phyloP scores from a whole-genome alignment of 1,140 invertebrate species.

The Coelopa frigida region DNA sequence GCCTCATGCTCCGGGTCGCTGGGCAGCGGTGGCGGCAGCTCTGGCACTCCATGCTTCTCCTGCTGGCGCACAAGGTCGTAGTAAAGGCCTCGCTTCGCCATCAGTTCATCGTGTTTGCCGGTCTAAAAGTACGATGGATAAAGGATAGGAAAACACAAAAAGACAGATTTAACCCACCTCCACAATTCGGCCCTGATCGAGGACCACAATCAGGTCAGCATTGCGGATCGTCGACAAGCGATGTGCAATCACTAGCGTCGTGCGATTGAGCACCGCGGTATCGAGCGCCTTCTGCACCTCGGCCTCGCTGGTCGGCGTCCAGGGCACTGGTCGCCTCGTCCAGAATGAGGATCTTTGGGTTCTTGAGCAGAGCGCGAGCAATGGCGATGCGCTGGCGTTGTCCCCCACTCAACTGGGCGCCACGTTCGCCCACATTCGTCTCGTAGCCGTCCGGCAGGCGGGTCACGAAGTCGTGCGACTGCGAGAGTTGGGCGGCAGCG shows the following conservation, averaged over 20 bases:
- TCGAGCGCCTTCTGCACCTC: constrained; percentile 80
- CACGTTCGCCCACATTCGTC: constrained; percentile 83
- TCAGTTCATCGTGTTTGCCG: constrained; percentile 73
- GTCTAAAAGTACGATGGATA: constrained; percentile 45
- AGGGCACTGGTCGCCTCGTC: constrained; percentile 91
- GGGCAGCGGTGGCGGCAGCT: too few species aligned
- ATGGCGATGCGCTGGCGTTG: constrained; percentile 90
- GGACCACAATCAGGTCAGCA: constrained; percentile 81
- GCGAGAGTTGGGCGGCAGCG: constrained; percentile 76
- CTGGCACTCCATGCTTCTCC: constrained; percentile 36
- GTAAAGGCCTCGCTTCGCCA: constrained; percentile 66
- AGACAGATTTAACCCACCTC: constrained; percentile 53
- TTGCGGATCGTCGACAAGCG: constrained; percentile 79
- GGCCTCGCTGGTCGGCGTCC: constrained; percentile 81
- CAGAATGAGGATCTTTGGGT: constrained; percentile 75
- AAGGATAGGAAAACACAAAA: neutral
- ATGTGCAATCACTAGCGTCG: constrained; percentile 84
- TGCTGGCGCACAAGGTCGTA: constrained; percentile 49
- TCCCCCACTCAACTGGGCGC: constrained; percentile 81
- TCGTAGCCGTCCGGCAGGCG: constrained; percentile 79
- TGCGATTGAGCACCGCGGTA: constrained; percentile 66
- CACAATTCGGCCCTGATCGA: constrained; percentile 69
- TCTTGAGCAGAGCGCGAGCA: constrained; percentile 78
- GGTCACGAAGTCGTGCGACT: constrained; percentile 83
- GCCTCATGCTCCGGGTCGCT: too few species aligned